Conservation (phyloP, 1,140 invertebrate genomes). For the Pseudomyrmex pallidus region DNA sequence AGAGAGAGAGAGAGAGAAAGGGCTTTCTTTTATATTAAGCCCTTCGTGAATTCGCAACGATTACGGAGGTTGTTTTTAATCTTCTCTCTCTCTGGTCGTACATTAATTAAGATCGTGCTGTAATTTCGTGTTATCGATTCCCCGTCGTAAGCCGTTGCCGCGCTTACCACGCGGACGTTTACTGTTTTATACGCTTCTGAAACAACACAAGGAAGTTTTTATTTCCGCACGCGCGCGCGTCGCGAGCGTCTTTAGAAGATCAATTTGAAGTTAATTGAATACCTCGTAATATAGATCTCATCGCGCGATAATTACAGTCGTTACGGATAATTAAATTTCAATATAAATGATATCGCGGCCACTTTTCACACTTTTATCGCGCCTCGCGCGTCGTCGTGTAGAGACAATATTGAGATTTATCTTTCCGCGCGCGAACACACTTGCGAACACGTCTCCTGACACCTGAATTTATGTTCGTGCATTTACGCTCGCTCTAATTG, state of each 20-base stretch:
- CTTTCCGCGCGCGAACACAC: too few species aligned
- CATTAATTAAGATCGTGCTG: constrained; percentile 27
- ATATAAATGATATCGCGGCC: not conserved
- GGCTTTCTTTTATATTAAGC: not conserved
- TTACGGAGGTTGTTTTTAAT: constrained; percentile 33
- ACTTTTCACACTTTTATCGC: not conserved
- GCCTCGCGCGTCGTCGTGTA: not conserved
- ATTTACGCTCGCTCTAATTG: constrained; percentile 4
- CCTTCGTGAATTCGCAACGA: not conserved
- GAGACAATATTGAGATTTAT: not conserved
- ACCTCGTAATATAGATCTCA: not conserved
- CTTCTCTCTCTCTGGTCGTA: not conserved
- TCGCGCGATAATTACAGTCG: not conserved
- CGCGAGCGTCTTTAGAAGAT: not conserved
- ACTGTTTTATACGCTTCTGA: not conserved
- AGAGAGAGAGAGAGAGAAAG: not conserved
- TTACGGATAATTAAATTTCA: constrained; percentile 26
- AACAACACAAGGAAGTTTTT: not conserved
- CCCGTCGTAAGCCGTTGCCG: not conserved
- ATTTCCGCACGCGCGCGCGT: not conserved
- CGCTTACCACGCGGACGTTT: not conserved
- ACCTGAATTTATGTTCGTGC: not conserved
- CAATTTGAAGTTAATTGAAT: constrained; percentile 21
- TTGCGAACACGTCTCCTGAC: too few species aligned
- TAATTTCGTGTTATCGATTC: constrained; percentile 29